Conservation (phyloP, 2,113 vertebrate genomes). For the Grammomys dolichurus region DNA sequence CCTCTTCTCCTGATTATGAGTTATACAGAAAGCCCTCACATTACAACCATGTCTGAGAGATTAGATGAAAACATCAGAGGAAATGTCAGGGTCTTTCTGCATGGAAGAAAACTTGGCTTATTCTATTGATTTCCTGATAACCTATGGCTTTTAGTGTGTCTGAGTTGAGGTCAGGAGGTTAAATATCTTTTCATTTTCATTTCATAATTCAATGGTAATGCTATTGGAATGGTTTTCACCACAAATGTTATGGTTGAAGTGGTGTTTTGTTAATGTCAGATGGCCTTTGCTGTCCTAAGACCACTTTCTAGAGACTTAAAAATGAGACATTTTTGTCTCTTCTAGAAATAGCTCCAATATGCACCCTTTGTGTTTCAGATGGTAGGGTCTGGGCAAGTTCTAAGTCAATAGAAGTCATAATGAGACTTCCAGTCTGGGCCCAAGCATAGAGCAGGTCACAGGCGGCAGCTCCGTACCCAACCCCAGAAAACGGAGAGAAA, state of each 20-base stretch:
- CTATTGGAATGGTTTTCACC: not conserved
- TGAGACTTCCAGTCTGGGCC: too few relatives aligned
- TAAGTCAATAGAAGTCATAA: not conserved
- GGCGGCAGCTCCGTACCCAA: too few relatives aligned
- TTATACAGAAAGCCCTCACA: not conserved
- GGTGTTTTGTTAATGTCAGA: not conserved
- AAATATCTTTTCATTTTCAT: not conserved
- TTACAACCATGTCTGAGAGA: not conserved
- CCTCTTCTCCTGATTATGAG: slow-evolving; percentile 4
- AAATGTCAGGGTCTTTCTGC: slow-evolving; percentile 21
- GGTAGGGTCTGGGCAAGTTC: not conserved
- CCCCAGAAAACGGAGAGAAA: too few relatives aligned
- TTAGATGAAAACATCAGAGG: slow-evolving; percentile 24
- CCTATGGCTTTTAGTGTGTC: slow-evolving; percentile 22
- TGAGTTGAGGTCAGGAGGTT: slow-evolving; percentile 12
- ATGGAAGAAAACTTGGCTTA: not conserved
- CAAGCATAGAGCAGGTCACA: too few relatives aligned
- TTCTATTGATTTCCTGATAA: slow-evolving; percentile 38
- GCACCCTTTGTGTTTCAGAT: not conserved
- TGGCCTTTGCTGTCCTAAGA: slow-evolving; percentile 49
- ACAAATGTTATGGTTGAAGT: not conserved
- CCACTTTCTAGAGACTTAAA: slow-evolving; percentile 21
- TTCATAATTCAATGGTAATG: not conserved
- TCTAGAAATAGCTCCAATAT: slow-evolving; percentile 39
- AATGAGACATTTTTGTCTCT: not conserved